Evolutionary conservation across 2,888 invertebrate genomes (phyloP).

Genomic region (Cerastis leucographa): DNA sequence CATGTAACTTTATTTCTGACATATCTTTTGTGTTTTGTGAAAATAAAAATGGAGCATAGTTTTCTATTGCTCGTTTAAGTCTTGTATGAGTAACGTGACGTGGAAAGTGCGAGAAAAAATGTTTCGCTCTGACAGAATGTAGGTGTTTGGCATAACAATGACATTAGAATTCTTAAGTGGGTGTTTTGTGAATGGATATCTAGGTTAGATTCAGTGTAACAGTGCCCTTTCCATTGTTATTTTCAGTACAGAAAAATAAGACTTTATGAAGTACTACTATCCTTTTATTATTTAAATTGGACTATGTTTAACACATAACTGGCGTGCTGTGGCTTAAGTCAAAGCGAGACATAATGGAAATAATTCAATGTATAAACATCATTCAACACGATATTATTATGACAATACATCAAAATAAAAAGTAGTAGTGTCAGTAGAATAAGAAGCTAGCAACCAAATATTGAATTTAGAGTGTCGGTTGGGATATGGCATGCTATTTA

Average conservation of each 20-base stretch:
- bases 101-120: conserved; percentile 29
- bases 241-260: background rate
- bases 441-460: background rate
- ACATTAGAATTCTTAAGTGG: conserved; percentile 17
- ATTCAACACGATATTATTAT: background rate
- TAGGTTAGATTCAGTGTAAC: background rate
- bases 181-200: conserved; percentile 12
- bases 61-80: conserved; percentile 39
- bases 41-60: conserved; percentile 47
- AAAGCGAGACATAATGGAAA: background rate
- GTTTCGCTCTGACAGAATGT: conserved; percentile 17
- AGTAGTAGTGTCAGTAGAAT: background rate
- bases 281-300: background rate
- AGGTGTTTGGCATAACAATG: conserved; percentile 32
- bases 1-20: conserved; percentile 54
- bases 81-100: conserved; percentile 34
- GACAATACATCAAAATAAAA: no score
- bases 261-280: background rate
- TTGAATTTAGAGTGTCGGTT: background rate
- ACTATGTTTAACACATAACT: background rate
- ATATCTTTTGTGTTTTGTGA: conserved; percentile 50
- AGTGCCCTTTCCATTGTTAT: background rate
- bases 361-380: background rate
- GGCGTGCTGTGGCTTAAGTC: background rate
- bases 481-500: no score